Evolutionary conservation across 2,797 vertebrate genomes (phyloP).

Genomic region (Pelochelys cantorii): DNA sequence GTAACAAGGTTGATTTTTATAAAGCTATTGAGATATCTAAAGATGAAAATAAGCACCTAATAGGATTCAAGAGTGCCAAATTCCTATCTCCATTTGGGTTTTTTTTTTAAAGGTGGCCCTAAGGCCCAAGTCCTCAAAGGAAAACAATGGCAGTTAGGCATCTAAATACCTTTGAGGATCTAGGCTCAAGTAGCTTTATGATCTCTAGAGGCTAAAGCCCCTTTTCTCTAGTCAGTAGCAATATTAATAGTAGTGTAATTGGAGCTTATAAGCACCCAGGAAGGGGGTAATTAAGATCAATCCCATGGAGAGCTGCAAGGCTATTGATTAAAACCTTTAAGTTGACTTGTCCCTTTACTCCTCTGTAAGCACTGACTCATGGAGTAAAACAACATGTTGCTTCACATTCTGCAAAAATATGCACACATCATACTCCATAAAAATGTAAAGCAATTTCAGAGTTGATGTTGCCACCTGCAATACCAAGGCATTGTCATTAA

Average conservation of each 20-base stretch:
- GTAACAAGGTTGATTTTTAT: background rate
- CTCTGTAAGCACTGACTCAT: background rate
- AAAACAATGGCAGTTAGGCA: background rate
- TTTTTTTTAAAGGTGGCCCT: background rate
- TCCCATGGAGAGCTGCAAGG: background rate
- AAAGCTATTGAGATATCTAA: background rate
- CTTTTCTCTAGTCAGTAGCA: background rate
- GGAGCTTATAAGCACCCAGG: background rate
- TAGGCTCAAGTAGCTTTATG: background rate
- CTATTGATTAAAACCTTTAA: background rate
- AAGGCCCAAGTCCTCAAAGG: background rate
- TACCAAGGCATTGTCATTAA: conserved; percentile 31
- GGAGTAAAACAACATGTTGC: background rate
- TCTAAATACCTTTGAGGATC: background rate
- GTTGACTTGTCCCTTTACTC: background rate
- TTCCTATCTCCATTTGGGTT: background rate
- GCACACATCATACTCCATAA: background rate
- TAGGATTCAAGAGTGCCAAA: background rate
- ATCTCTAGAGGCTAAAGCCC: background rate
- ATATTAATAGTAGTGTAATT: background rate
- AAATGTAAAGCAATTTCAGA: background rate
- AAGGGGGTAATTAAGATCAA: background rate
- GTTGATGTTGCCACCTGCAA: background rate
- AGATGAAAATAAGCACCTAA: accelerated
- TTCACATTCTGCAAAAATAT: background rate